phyloP scores from a whole-genome alignment of 2,113 vertebrate species.

The Rissa tridactyla region DNA sequence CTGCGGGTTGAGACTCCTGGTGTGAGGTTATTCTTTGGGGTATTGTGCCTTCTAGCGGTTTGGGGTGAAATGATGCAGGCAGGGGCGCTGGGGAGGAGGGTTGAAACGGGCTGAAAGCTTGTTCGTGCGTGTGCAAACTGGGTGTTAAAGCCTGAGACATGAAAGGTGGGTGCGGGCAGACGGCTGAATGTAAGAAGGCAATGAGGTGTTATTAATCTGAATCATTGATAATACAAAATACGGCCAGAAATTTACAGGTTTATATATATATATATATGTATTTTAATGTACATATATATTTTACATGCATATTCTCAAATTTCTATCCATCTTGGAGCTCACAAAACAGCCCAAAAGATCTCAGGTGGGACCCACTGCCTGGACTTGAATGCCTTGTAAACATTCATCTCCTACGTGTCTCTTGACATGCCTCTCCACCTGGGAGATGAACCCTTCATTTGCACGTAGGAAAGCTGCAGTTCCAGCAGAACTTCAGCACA shows the following conservation, averaged over 20 bases:
- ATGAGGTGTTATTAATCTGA: background rate
- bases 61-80: background rate
- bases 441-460: background rate
- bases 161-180: background rate
- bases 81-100: background rate
- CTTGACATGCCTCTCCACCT: accelerated
- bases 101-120: background rate
- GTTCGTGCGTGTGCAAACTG: background rate
- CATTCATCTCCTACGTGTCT: background rate
- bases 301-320: background rate
- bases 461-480: background rate
- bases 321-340: background rate
- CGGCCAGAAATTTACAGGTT: background rate
- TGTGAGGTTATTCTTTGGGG: background rate
- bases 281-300: background rate
- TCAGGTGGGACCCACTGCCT: background rate
- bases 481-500: background rate
- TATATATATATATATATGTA: accelerated
- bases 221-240: background rate
- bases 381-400: background rate
- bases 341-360: background rate
- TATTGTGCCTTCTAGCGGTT: background rate
- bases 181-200: background rate
- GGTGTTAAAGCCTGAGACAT: background rate
- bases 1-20: background rate